These are phyloP conservation scores for Drosophila ficusphila DNA, from an alignment of 1,140 invertebrate genomes.

Conservation along the genomic window DNA sequence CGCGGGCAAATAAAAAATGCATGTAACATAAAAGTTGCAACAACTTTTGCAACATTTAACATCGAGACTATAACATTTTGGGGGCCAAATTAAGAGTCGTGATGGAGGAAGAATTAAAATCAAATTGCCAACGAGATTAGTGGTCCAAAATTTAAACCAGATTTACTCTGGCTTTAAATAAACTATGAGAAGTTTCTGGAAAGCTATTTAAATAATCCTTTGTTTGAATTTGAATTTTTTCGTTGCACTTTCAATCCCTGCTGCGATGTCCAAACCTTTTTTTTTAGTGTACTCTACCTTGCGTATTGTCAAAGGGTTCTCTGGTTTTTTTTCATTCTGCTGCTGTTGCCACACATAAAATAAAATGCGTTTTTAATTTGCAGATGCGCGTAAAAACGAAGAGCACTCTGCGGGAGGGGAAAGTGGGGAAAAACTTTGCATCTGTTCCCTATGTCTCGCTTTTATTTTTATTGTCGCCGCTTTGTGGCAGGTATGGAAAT, in stretches of 20 bases:
- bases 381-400: conserved; percentile 71
- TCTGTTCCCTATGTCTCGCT: conserved; percentile 50
- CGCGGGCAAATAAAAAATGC: conserved; percentile 19
- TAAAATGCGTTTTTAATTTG: conserved; percentile 83
- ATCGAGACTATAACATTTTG: background rate
- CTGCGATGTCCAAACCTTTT: background rate
- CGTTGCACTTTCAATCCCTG: background rate
- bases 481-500: conserved; percentile 64
- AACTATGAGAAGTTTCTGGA: too few relatives aligned
- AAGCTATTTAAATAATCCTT: too few relatives aligned
- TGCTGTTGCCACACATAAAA: conserved; percentile 57
- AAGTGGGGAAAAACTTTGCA: conserved; percentile 42
- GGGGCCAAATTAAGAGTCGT: background rate
- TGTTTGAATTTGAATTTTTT: too few relatives aligned
- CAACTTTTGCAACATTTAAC: conserved; percentile 46
- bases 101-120: background rate
- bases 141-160: too few relatives aligned
- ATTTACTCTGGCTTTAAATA: too few relatives aligned
- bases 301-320: conserved; percentile 61
- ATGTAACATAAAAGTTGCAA: conserved; percentile 48
- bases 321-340: conserved; percentile 15
- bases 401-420: background rate
- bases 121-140: too few relatives aligned
- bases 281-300: conserved; percentile 46
- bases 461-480: conserved; percentile 74